Evolutionary conservation across 2,888 invertebrate genomes (phyloP).

Genomic region (Geophilus truncorum): DNA sequence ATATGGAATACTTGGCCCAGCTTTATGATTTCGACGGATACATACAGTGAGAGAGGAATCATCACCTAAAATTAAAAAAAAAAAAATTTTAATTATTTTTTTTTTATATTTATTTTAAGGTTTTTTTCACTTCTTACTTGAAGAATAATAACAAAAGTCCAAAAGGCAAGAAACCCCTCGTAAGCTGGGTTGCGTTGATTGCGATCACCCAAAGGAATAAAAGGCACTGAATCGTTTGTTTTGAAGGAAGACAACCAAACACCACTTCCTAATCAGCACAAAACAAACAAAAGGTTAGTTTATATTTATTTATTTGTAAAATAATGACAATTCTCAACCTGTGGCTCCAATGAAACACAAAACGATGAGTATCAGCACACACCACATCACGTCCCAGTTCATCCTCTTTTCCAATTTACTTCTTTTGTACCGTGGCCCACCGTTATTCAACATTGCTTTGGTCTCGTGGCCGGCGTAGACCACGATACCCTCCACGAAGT

Average conservation of each 20-base stretch:
- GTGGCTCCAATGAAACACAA: conserved; percentile 86
- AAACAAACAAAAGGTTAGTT: not conserved
- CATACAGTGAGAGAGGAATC: conserved; percentile 94
- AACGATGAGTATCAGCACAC: conserved; percentile 82
- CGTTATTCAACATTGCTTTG: conserved; percentile 96
- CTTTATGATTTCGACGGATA: conserved; percentile 94
- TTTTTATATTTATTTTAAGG: not conserved
- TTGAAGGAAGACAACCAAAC: conserved; percentile 68
- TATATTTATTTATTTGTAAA: not conserved
- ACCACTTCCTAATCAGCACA: conserved; percentile 52
- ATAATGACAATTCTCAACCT: conserved; percentile 53
- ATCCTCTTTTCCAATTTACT: conserved; percentile 87
- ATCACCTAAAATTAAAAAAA: conserved; percentile 67
- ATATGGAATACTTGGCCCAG: conserved; percentile 93
- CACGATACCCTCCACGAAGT: conserved; percentile 92
- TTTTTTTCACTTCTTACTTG: conserved; percentile 57
- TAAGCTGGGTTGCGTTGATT: conserved; percentile 47
- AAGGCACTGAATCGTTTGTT: conserved; percentile 58
- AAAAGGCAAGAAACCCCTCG: conserved; percentile 82
- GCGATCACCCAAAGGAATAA: conserved; percentile 52
- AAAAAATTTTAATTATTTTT: not conserved
- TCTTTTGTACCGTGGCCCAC: conserved; percentile 87
- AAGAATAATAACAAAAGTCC: conserved; percentile 91
- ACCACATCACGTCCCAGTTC: conserved; percentile 95
- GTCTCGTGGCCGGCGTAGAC: conserved; percentile 97